Conservation (phyloP, 2,113 vertebrate genomes). For the Nothoprocta perdicaria region DNA sequence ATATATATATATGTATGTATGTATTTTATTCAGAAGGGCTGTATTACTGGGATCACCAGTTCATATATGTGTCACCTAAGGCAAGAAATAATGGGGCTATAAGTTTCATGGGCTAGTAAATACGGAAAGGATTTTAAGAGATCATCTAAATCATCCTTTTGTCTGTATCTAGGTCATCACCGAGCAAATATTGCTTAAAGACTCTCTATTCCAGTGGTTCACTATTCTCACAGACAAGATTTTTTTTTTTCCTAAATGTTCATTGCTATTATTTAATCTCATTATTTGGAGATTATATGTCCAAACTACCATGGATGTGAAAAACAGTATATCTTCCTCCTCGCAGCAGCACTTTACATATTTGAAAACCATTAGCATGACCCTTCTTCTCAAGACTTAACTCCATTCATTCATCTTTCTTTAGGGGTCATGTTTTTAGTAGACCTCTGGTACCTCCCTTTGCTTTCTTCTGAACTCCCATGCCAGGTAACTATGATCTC, state of each 20-base stretch:
- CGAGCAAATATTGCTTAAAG: not conserved
- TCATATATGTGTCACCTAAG: not conserved
- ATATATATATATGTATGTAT: no score
- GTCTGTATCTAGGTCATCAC: not conserved
- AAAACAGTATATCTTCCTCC: not conserved
- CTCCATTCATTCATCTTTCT: slow-evolving; percentile 59
- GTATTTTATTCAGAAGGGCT: not conserved
- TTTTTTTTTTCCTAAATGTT: not conserved
- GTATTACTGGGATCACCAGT: not conserved
- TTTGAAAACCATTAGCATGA: slow-evolving; percentile 38
- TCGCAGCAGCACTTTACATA: not conserved
- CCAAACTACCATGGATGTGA: not conserved
- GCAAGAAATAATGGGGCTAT: not conserved
- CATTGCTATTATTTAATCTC: not conserved
- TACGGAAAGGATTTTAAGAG: not conserved
- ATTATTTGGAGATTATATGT: not conserved
- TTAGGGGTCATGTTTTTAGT: slow-evolving; percentile 62
- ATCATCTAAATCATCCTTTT: not conserved
- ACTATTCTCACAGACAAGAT: not conserved
- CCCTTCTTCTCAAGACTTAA: slow-evolving; percentile 40
- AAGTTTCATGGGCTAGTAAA: not conserved
- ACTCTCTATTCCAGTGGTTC: not conserved
- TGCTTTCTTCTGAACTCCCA: slow-evolving; percentile 43
- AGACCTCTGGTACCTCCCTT: slow-evolving; percentile 41
- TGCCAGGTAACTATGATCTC: not conserved